Base-by-base conservation (phyloP, 1,140 invertebrate species). In the Trachymyrmex cornetzi region DNA sequence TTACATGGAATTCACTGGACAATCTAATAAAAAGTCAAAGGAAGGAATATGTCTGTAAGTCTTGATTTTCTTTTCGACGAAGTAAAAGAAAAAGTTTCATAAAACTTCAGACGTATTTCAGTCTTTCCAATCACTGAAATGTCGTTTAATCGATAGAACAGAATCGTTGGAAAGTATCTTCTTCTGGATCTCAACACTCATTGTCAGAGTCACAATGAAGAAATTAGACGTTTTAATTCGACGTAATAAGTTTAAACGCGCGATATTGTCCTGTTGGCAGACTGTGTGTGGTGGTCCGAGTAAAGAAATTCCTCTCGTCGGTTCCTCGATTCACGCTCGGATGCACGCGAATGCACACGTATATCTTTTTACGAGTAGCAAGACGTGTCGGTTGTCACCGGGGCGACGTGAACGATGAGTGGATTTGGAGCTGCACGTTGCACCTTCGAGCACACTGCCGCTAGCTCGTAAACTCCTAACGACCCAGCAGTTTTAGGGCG, bases 401-500 rank as follows among this genome's bases (percentile, higher is more conserved):
- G 48, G 48, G 19, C 9, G 64, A 24, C 9, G 64, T 34, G 30
- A 69, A 55, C 34, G 38, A 71, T 48, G 64, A 80, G 50, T 66
- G 79, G 48, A 81, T 81, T 72, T 72, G 48, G 30, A 27, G 50
- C 66, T 44, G 64, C 53, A 11, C 22, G 50, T 34, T 44, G 64
- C 53, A 16, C 22, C 34, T 71, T 53, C 77, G 48, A 69, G 77
- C 22, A 55, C 22, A 55, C 14, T 27, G n/a, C 27, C 5, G 27
- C 30, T 4, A 38, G 30, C 66, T 81, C 79, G 79, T 81, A 71
- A 81, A 81, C 66, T 81, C 22, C 22, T 71, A 81, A 81, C 79
- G 66, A 57, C 6, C 34, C 30, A 50, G 22, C 64, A 57, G 50
- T 72, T 81, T 81, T 59, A 72, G 79, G 64, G 5, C 63, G n/a